Evolutionary conservation across 2,888 invertebrate genomes (phyloP), one percentile per base, ranked within the genome.

Genomic region (Imbricaverruca yamaguchii): DNA sequence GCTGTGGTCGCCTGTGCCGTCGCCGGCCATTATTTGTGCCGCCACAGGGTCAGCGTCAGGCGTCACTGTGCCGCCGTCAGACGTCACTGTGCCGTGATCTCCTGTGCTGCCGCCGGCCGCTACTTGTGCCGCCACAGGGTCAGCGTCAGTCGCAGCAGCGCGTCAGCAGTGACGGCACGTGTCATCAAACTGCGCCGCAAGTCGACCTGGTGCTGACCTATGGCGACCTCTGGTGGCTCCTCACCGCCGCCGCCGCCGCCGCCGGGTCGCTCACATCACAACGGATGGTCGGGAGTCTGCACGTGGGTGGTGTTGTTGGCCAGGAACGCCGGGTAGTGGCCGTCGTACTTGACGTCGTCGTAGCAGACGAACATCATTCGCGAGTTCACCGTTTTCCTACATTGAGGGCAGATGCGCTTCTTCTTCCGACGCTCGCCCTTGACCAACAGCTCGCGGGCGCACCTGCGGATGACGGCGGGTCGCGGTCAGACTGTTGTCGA

Each of bases 401-500:
- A 92, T 85, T 92, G 92, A 0, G 92, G 92, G 85, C 92, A 92
- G 56, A 91, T 89, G 55, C 92, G 89, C 83, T 91, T 90, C 86
- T 91, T 90, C 85, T 91, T 90, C 85, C 91, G 91, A 85, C 91
- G 91, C 85, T 91, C 91, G 83, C 90, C 89, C 81, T 91, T 89
- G 67, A 91, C 88, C 84, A 92, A 87, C 80, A 92, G 89, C 85
- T 92, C 92, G 85, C 91, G 91, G 81, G 92, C 92, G 87, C 92
- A 92, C 87, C 92, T 91, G 85, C 80, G 86, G 59, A 39, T 39
- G 4, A 39, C 39, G 39, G 39, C 4, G 39, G 39, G 39, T 39
- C 39, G 39, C 2, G 39, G 2, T 39, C 4, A 39, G 4, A 39
- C 39, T 39, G 39, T 39, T 39, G 4, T 39, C 39, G 39, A 39